These are phyloP conservation scores for Oryzias javanicus DNA, from an alignment of 2,113 vertebrate genomes.

Conservation along the genomic window DNA sequence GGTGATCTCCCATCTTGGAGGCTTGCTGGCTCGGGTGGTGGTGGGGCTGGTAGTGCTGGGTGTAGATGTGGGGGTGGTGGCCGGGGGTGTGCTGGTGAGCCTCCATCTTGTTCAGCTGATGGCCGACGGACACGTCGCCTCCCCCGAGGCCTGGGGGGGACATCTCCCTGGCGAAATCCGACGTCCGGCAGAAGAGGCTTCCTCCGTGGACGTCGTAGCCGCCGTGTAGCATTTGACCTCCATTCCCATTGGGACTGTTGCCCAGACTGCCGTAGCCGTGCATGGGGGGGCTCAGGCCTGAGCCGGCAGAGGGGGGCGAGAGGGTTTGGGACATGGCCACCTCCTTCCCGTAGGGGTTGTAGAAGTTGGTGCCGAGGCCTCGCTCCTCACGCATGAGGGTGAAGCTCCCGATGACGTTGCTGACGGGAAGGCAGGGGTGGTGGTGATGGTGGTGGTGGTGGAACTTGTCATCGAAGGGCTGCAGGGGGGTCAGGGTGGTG, in stretches of 20 bases:
- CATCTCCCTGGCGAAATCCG: slow-evolving; percentile 81
- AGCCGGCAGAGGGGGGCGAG: slow-evolving; percentile 71
- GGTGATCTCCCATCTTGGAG: slow-evolving; percentile 74
- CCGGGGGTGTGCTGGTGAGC: slow-evolving; percentile 69
- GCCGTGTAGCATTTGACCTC: slow-evolving; percentile 74
- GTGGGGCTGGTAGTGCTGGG: slow-evolving; percentile 78
- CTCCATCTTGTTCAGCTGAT: slow-evolving; percentile 80
- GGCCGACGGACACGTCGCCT: slow-evolving; percentile 64
- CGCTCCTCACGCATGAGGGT: slow-evolving; percentile 83
- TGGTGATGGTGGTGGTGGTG: slow-evolving; percentile 81
- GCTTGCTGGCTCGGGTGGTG: slow-evolving; percentile 72
- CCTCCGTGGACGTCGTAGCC: slow-evolving; percentile 79
- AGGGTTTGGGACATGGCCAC: slow-evolving; percentile 78
- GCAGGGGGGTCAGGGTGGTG: slow-evolving; percentile 81
- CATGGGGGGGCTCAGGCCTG: slow-evolving; percentile 73
- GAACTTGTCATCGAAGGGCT: slow-evolving; percentile 84
- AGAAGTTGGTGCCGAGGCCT: slow-evolving; percentile 80
- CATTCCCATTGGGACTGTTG: slow-evolving; percentile 64
- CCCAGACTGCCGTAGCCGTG: slow-evolving; percentile 75
- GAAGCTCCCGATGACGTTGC: slow-evolving; percentile 85
- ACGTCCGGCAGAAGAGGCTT: slow-evolving; percentile 78
- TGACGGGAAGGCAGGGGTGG: slow-evolving; percentile 81
- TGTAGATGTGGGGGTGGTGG: slow-evolving; percentile 78
- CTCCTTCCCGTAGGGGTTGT: slow-evolving; percentile 82
- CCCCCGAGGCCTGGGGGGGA: slow-evolving; percentile 73